Evolutionary conservation across 2,888 invertebrate genomes (phyloP).

Genomic region (Miltochrista miniata): DNA sequence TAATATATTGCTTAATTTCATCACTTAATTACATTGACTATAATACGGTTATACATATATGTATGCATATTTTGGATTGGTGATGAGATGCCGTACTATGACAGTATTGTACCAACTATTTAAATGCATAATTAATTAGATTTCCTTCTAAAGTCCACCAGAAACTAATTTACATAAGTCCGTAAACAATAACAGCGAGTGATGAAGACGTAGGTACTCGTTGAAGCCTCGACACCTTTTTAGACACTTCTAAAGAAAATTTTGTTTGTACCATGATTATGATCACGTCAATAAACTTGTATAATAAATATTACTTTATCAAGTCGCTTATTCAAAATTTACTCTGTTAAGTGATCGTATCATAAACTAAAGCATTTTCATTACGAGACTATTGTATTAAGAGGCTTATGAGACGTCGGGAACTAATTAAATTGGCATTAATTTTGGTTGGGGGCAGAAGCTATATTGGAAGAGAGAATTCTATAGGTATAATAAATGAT

Average conservation of each 20-base stretch:
- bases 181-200: constrained; percentile 63
- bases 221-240: too few species aligned
- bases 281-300: background rate
- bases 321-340: too few species aligned
- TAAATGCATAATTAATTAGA: constrained; percentile 59
- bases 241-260: too few species aligned
- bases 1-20: too few species aligned
- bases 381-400: constrained; percentile 57
- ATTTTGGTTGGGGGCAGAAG: background rate
- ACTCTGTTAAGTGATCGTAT: constrained; percentile 44
- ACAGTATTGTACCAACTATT: constrained; percentile 23
- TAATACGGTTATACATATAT: too few species aligned
- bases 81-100: too few species aligned
- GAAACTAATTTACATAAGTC: constrained; percentile 64
- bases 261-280: too few species aligned
- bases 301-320: constrained; percentile 35
- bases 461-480: background rate
- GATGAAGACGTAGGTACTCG: constrained; percentile 48
- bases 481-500: background rate
- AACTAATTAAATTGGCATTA: constrained; percentile 42
- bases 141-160: constrained; percentile 52
- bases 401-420: constrained; percentile 45
- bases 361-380: constrained; percentile 55
- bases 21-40: too few species aligned
- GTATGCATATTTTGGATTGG: too few species aligned